Conservation (phyloP, 2,888 invertebrate species). For the Drosophila atripex region DNA sequence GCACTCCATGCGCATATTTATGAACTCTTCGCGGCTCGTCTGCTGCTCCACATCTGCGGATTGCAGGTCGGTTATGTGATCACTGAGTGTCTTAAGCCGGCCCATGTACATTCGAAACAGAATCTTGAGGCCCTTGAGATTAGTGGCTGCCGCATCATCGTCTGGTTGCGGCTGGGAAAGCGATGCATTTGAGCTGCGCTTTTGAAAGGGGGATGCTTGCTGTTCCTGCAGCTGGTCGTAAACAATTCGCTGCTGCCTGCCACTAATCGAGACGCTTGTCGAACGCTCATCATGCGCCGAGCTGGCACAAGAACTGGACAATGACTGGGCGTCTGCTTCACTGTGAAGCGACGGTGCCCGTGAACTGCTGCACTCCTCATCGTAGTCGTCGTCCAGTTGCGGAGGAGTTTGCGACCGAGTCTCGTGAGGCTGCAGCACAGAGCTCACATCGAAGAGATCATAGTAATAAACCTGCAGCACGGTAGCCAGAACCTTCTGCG, state of each 20-base stretch:
- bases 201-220: conserved; percentile 67
- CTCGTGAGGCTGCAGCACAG: conserved; percentile 68
- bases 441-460: conserved; percentile 81
- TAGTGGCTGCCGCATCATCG: conserved; percentile 68
- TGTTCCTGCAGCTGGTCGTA: conserved; percentile 80
- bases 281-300: conserved; percentile 75
- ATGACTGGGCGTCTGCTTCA: conserved; percentile 78
- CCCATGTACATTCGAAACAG: conserved; percentile 87
- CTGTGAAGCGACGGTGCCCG: conserved; percentile 74
- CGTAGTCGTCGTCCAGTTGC: conserved; percentile 71
- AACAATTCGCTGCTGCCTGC: conserved; percentile 71
- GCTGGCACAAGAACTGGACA: conserved; percentile 77
- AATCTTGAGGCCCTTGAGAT: conserved; percentile 85
- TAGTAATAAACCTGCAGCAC: conserved; percentile 85
- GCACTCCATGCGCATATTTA: conserved; percentile 81
- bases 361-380: conserved; percentile 75
- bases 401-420: conserved; percentile 77
- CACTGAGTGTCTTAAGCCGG: conserved; percentile 82
- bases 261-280: conserved; percentile 48
- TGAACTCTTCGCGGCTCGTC: conserved; percentile 73
- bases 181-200: conserved; percentile 76
- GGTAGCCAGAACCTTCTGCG: conserved; percentile 84
- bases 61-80: conserved; percentile 77
- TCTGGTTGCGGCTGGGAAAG: conserved; percentile 63
- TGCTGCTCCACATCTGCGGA: conserved; percentile 78